Evolutionary conservation across 2,113 vertebrate species (phyloP).

Genomic region (Oreocharis arfaki): DNA sequence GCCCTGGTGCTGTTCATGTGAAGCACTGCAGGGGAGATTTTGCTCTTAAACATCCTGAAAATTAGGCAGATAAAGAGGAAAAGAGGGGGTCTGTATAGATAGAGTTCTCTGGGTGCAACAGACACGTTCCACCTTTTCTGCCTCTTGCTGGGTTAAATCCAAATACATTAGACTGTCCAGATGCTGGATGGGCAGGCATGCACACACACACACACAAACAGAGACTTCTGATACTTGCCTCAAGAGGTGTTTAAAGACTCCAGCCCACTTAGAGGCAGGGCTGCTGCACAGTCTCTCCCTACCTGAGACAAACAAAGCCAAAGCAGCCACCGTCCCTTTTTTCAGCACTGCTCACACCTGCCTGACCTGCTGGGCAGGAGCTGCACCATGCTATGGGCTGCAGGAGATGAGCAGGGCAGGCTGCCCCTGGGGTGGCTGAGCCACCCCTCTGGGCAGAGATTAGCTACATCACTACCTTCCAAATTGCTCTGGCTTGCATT

Average conservation of each 20-base stretch:
- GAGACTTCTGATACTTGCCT: background rate
- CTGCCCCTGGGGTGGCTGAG: background rate
- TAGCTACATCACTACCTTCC: background rate
- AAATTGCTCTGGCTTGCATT: background rate
- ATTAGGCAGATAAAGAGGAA: background rate
- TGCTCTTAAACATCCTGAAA: background rate
- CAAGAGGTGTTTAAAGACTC: background rate
- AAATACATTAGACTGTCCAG: background rate
- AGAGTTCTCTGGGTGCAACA: background rate
- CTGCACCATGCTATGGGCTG: accelerated
- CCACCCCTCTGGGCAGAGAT: background rate
- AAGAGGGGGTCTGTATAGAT: background rate
- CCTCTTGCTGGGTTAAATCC: background rate
- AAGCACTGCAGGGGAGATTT: background rate
- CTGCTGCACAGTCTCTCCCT: background rate
- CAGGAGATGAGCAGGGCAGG: background rate
- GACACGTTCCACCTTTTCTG: background rate
- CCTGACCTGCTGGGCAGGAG: background rate
- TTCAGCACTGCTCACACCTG: background rate
- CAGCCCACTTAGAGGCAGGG: background rate
- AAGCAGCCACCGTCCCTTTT: background rate
- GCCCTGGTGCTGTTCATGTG: background rate
- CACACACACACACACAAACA: background rate
- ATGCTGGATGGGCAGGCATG: no score
- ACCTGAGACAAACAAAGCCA: background rate